Base-by-base conservation (phyloP, 1,140 invertebrate species). In the Lepidurus couesii region DNA sequence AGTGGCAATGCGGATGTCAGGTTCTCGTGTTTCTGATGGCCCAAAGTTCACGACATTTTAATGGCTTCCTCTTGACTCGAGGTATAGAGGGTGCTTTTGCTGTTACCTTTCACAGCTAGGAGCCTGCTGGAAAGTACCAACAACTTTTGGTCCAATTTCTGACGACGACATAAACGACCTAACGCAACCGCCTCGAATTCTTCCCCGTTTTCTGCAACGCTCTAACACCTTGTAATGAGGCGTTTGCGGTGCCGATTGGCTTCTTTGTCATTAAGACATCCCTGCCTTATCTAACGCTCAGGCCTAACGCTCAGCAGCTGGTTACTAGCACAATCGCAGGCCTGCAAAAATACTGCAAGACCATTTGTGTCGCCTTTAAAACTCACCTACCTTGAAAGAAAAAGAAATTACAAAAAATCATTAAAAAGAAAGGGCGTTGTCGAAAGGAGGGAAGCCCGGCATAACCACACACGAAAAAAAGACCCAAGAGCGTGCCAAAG, bases 151-250 rank as follows among this genome's bases (percentile, higher is more conserved):
- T 65, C 53, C 53, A 65, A 65, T 65, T 65, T 65, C 53, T 65
- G 53, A 65, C 16, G 53, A 65, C 53, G 53, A 65, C 53, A 65
- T 65, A 65, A 65, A 65, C n/a, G 53, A 65, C 53, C 53, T 65
- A 65, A 16, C 53, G 53, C 53, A 13, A 65, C 53, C 53, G 53
- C 53, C 53, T 65, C 8, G 13, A 13, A 65, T 65, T 65, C 53
- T 65, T 65, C 53, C 0, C 21, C 53, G 6, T 16, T 65, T 65
- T 65, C 53, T 65, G 53, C 53, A 65, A 65, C 53, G 53, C 53
- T 65, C 53, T 65, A 65, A 65, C 53, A 65, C 53, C 53, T 65
- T 65, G 53, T 65, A 7, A 65, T 65, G 13, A 65, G 13, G 53
- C 53, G 53, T 65, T 5, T 65, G 53, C 21, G n/a, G 53, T 65